Base-by-base conservation (phyloP, 2,888 invertebrate genomes). In the Pristionchus arcanus region DNA sequence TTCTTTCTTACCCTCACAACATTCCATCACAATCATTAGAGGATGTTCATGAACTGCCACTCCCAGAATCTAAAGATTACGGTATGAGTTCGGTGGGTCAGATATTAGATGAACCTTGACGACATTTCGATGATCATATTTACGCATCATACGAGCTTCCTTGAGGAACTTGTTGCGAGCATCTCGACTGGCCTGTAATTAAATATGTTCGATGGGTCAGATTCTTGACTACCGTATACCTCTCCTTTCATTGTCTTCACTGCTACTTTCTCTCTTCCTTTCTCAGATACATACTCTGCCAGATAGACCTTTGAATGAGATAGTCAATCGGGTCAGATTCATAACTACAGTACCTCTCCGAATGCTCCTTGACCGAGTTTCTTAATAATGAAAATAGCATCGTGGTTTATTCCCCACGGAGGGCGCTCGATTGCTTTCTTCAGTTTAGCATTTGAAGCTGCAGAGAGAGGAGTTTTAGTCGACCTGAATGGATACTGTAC, bases 41-140 rank as follows among this genome's bases (percentile, higher is more conserved):
- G 94, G 94, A 53, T 91, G 90, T 59, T 94, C 94, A 90, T 94
- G 93, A 2, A 94, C 94, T n/a, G 94, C 94, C 25, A 92, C 92
- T 31, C 89, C 89, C 81, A 90, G 94, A 92, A 9, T 94, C 94
- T 37, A 15, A 77, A 42, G 15, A 74, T 55, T 55, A 88, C 31
- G 49, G 31, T 63, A 37, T 31, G 9, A n/a, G 31, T 19, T n/a
- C 15, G 16, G 21, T 74, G 7, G 74, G 25, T 53, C 81, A 28
- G 34, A 77, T 37, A 49, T 55, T 53, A n/a, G 3, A 42, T 49
- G 53, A 34, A 89, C 89, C 34, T 91, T 87, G 77, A 94, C 94
- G 31, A 94, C 93, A 71, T 94, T 92, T n/a, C 90, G 89, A 90
- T 94, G 94, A 25, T 91, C 89, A 89, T 91, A 92, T 87, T 93